These are phyloP conservation scores for Daubentonia madagascariensis DNA, from an alignment of 2,113 vertebrate species.

Conservation along the genomic window DNA sequence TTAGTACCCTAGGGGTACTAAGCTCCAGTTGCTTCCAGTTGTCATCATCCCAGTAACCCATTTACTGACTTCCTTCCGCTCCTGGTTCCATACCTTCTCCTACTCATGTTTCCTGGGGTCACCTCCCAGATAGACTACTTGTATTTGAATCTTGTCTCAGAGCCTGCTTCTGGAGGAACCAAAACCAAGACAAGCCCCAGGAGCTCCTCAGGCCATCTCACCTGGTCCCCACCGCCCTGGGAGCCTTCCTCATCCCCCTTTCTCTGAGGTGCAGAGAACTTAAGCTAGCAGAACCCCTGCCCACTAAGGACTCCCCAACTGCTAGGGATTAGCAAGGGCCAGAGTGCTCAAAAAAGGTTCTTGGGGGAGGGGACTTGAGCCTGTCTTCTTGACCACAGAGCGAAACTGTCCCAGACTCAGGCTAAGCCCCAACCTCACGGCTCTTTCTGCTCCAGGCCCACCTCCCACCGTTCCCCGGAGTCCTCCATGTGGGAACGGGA, in stretches of 20 bases:
- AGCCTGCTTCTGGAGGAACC: not conserved
- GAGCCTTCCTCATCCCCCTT: not conserved
- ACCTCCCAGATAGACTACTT: not conserved
- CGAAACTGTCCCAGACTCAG: not conserved
- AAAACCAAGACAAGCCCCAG: not conserved
- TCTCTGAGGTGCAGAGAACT: not conserved
- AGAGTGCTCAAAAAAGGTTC: not conserved
- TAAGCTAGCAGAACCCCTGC: not conserved
- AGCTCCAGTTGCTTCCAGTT: not conserved
- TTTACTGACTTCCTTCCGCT: not conserved
- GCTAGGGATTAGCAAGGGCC: not conserved
- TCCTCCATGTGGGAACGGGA: not conserved
- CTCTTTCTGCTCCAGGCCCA: not conserved
- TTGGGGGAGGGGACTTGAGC: not conserved
- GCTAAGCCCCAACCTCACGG: not conserved
- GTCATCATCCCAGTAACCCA: not conserved
- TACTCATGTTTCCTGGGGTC: not conserved
- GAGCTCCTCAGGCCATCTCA: not conserved
- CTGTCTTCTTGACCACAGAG: not conserved
- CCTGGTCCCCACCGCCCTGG: not conserved
- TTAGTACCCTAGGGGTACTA: not conserved
- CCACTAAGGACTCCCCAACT: not conserved
- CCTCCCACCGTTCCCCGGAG: not conserved
- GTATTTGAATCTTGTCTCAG: not conserved
- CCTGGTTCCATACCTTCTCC: not conserved